A percentile compares a stretch with the other conserved stretches of the same genome.
These are phyloP conservation scores for Hetaerina americana DNA, from an alignment of 1,140 invertebrate genomes.

Conservation along the genomic window DNA sequence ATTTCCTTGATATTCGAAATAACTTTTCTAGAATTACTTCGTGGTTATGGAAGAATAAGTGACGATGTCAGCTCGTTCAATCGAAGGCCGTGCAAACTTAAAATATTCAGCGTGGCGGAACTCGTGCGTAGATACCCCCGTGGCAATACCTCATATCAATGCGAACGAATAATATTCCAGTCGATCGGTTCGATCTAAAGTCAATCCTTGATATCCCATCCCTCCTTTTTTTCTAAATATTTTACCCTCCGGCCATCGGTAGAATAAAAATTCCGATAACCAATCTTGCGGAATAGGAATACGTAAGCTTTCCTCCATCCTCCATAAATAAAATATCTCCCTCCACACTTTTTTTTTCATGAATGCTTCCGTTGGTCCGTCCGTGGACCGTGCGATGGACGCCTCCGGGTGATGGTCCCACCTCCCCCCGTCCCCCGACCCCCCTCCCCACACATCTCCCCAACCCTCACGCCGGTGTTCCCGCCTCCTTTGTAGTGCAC, in stretches of 20 bases:
- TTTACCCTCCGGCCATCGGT: not conserved
- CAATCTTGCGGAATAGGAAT: not conserved
- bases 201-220: no score
- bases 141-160: not conserved
- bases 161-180: not conserved
- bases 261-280: not conserved
- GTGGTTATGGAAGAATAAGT: no score
- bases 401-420: not conserved
- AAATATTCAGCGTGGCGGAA: no score
- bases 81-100: no score
- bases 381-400: not conserved
- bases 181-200: not conserved
- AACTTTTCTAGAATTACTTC: no score
- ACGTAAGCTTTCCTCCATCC: not conserved
- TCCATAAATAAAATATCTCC: not conserved
- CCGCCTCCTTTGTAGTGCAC: no score
- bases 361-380: not conserved
- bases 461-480: not conserved
- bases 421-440: not conserved
- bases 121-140: no score
- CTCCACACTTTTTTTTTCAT: no score
- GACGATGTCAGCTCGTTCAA: no score
- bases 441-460: not conserved
- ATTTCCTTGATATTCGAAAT: no score
- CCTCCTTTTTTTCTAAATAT: not conserved